Conservation (phyloP, 2,888 invertebrate species). For the Pristionchus exspectatus region DNA sequence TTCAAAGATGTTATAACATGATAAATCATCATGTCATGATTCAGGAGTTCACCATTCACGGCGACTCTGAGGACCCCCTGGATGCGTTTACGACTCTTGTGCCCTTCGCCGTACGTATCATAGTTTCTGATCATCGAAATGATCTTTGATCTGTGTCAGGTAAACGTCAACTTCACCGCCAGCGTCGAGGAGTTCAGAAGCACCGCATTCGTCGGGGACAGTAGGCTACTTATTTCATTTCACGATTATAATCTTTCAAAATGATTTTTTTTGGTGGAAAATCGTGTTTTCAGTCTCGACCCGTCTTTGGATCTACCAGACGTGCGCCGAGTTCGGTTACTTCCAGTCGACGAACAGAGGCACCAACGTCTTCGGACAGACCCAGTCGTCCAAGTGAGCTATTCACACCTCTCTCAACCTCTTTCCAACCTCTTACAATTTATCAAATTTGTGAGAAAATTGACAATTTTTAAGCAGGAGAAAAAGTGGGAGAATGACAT, state of each 20-base stretch:
- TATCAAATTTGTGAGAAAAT: no score
- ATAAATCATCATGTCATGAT: not conserved
- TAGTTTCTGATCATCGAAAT: not conserved
- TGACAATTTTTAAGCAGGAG: no score
- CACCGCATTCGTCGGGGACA: not conserved
- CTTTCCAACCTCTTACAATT: no score
- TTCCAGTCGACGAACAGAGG: conserved; percentile 51
- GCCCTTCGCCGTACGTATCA: not conserved
- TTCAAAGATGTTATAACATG: not conserved
- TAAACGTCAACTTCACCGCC: conserved; percentile 19
- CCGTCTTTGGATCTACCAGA: conserved; percentile 51
- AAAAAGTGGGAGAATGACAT: no score
- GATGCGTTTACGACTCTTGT: not conserved
- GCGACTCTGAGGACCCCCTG: not conserved
- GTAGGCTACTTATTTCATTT: not conserved
- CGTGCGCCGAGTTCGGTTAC: conserved; percentile 51
- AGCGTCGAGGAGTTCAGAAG: not conserved
- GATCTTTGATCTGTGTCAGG: not conserved
- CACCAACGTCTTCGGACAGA: conserved; percentile 26
- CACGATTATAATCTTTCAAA: no score
- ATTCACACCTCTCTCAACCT: no score
- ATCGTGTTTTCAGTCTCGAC: conserved; percentile 9
- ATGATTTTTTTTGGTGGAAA: not conserved
- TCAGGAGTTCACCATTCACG: not conserved
- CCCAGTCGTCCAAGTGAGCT: conserved; percentile 33